Percentiles rank a stretch among this genome's conserved stretches.
These are phyloP conservation scores for Lontra canadensis DNA, from an alignment of 2,113 vertebrate genomes.

Conservation along the genomic window DNA sequence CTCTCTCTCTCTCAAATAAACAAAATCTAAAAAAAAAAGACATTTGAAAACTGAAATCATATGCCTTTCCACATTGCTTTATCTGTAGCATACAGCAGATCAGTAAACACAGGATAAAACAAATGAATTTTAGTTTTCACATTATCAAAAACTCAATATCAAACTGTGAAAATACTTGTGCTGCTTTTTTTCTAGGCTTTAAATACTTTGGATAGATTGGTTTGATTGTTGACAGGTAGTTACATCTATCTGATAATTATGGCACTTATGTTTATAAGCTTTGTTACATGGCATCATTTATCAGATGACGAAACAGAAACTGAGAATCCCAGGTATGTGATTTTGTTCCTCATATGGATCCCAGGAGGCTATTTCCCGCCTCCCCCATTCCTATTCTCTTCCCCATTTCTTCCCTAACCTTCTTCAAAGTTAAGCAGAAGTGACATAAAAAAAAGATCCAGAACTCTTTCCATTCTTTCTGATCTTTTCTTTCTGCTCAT, in stretches of 20 bases:
- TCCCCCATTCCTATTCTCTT: neutral
- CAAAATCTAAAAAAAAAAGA: neutral
- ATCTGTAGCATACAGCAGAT: neutral
- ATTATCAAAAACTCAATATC: neutral
- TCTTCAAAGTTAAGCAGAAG: neutral
- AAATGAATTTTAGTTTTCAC: neutral
- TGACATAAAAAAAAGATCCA: neutral
- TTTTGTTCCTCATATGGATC: neutral
- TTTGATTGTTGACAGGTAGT: neutral
- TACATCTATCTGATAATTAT: neutral
- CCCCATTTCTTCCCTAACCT: neutral
- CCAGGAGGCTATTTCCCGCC: neutral
- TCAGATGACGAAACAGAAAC: neutral
- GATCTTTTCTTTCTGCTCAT: neutral
- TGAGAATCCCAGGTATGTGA: neutral
- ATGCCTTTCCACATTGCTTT: neutral
- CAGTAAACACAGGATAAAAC: neutral
- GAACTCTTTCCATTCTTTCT: too few relatives aligned
- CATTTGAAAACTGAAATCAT: neutral
- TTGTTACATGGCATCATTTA: neutral
- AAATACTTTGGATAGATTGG: neutral
- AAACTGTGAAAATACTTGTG: neutral
- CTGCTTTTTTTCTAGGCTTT: neutral
- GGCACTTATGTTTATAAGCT: neutral
- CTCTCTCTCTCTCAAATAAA: too few relatives aligned